phyloP scores from a whole-genome alignment of 2,888 invertebrate species.

The Willowsia nigromaculata region DNA sequence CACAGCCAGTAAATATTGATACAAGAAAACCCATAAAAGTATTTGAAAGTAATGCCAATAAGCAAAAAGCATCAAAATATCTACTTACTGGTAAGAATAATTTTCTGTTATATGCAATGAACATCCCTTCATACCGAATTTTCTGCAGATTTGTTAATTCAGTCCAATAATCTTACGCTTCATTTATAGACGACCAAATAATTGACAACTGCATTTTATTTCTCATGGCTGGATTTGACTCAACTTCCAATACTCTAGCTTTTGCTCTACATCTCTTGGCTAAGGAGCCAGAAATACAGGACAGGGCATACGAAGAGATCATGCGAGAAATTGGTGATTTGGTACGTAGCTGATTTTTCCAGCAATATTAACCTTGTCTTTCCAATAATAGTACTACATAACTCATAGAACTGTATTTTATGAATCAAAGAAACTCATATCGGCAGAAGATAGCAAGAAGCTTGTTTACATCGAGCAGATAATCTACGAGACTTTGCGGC shows the following conservation, averaged over 20 bases:
- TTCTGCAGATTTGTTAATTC: not conserved
- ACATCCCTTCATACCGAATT: too few relatives aligned
- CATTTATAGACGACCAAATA: constrained; percentile 75
- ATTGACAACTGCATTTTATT: constrained; percentile 78
- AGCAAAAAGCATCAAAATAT: constrained; percentile 67
- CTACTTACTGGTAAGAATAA: constrained; percentile 30
- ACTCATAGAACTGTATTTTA: too few relatives aligned
- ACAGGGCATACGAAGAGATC: constrained; percentile 76
- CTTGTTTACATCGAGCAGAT: constrained; percentile 76
- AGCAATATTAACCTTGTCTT: not conserved
- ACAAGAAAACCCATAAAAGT: not conserved
- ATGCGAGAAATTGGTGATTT: constrained; percentile 77
- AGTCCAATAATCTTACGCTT: not conserved
- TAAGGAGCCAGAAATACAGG: constrained; percentile 77
- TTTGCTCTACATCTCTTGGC: constrained; percentile 78
- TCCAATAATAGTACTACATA: too few relatives aligned
- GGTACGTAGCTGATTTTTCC: constrained; percentile 65
- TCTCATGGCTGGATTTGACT: constrained; percentile 78
- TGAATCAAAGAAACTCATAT: constrained; percentile 76
- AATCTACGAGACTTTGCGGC: constrained; percentile 76
- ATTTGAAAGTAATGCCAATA: not conserved
- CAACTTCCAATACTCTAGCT: constrained; percentile 77
- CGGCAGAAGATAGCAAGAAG: constrained; percentile 76
- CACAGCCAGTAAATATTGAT: constrained; percentile 26
- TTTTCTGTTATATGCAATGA: not conserved